A percentile compares a stretch with the other conserved stretches of the same genome.
These are phyloP conservation scores for Drosophila pegasa DNA, from an alignment of 2,888 invertebrate species.

Conservation along the genomic window DNA sequence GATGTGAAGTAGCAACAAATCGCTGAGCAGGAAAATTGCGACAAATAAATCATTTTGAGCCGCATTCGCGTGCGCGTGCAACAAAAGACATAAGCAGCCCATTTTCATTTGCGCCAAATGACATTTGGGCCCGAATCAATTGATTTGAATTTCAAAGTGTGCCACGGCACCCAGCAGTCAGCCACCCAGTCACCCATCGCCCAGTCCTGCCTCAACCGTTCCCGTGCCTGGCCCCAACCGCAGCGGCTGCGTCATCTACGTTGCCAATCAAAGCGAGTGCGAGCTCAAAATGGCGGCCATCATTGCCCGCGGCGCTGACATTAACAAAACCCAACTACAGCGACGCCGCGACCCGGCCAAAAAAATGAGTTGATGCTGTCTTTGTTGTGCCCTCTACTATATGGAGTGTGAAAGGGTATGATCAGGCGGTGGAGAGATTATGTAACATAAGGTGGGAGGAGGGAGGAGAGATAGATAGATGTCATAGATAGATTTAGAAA, in stretches of 20 bases:
- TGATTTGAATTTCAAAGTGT: constrained; percentile 80
- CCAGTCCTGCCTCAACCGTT: constrained; percentile 22
- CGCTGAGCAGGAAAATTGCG: constrained; percentile 79
- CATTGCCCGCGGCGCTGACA: constrained; percentile 60
- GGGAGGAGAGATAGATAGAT: too few relatives aligned
- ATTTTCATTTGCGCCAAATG: constrained; percentile 79
- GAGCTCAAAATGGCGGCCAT: constrained; percentile 71
- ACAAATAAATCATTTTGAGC: constrained; percentile 82
- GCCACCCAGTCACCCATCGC: too few relatives aligned
- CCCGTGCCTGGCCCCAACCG: constrained; percentile 17
- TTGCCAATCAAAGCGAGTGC: constrained; percentile 72
- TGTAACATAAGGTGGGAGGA: neutral
- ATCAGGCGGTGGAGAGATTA: neutral
- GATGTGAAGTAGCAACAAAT: constrained; percentile 60
- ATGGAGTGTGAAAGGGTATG: neutral
- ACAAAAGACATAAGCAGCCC: constrained; percentile 79
- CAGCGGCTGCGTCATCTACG: constrained; percentile 58
- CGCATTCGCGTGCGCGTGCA: constrained; percentile 53
- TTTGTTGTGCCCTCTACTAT: constrained; percentile 2
- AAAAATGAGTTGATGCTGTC: constrained; percentile 29
- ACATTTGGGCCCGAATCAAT: constrained; percentile 76
- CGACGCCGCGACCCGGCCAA: constrained; percentile 12
- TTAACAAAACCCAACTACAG: constrained; percentile 78
- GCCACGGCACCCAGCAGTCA: neutral
- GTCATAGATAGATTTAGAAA: too few relatives aligned